A percentile compares a stretch with the other conserved stretches of the same genome.
These are phyloP conservation scores for Stegodyphus mimosarum DNA, from an alignment of 1,140 invertebrate species.

Conservation along the genomic window DNA sequence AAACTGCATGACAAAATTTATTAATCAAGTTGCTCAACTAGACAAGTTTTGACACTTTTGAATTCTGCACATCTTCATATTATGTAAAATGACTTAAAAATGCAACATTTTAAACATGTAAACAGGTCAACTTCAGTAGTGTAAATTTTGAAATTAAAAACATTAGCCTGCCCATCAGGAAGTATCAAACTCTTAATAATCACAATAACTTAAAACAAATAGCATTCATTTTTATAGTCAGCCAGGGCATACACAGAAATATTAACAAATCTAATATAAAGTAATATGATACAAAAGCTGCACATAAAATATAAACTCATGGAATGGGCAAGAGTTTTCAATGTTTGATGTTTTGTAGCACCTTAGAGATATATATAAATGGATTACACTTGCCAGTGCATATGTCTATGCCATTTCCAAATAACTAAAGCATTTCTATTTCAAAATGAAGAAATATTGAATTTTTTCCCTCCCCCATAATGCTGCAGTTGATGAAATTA, in stretches of 20 bases:
- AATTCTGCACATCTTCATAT: conserved; percentile 43
- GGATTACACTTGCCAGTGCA: too few species aligned
- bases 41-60: conserved; percentile 50
- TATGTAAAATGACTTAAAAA: conserved; percentile 57
- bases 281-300: conserved; percentile 53
- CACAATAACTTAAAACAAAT: conserved; percentile 30
- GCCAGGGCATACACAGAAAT: conserved; percentile 7
- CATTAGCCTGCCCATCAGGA: conserved; percentile 18
- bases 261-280: conserved; percentile 44
- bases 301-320: conserved; percentile 36
- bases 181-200: conserved; percentile 11
- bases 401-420: too few species aligned
- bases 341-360: conserved; percentile 51
- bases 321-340: conserved; percentile 29
- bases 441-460: too few species aligned
- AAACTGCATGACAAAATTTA: conserved; percentile 51
- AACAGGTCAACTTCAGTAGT: conserved; percentile 55
- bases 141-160: conserved; percentile 48
- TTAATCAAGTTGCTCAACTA: conserved; percentile 54
- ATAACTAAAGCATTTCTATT: too few species aligned
- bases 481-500: too few species aligned
- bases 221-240: conserved; percentile 30
- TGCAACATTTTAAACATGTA: conserved; percentile 54
- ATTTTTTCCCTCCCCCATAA: too few species aligned
- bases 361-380: neutral